A percentile compares a stretch with the other conserved stretches of the same genome.
These are phyloP conservation scores for Sebastolobus altivelis DNA, from an alignment of 2,797 vertebrate genomes.

Conservation along the genomic window DNA sequence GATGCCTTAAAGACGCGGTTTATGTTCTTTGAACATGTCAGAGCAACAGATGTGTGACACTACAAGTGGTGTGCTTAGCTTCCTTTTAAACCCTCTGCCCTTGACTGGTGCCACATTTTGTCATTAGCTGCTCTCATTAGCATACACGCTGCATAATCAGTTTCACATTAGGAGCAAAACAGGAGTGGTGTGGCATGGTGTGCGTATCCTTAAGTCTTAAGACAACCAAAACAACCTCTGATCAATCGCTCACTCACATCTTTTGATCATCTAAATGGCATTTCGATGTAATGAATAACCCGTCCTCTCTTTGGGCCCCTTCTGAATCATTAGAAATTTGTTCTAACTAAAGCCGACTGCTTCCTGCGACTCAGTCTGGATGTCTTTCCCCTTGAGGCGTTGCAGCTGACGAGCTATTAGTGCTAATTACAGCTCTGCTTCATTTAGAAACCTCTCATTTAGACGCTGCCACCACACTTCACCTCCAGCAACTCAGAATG, in stretches of 20 bases:
- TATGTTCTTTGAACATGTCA: slow-evolving; percentile 1
- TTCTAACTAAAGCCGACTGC: slow-evolving; percentile 74
- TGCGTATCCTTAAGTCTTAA: slow-evolving; percentile 21
- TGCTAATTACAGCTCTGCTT: slow-evolving; percentile 85
- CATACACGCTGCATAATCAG: slow-evolving; percentile 34
- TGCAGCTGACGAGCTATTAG: slow-evolving; percentile 81
- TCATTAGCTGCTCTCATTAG: slow-evolving; percentile 54
- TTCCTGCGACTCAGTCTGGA: slow-evolving; percentile 69
- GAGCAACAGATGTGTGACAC: slow-evolving; percentile 10
- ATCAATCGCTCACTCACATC: slow-evolving; percentile 52
- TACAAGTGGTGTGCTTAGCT: background rate
- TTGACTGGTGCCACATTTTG: slow-evolving; percentile 33
- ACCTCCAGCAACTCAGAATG: slow-evolving; percentile 75
- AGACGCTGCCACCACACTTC: slow-evolving; percentile 69
- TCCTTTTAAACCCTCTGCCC: slow-evolving; percentile 29
- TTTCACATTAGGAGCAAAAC: slow-evolving; percentile 36
- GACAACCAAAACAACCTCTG: slow-evolving; percentile 46
- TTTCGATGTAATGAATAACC: slow-evolving; percentile 73
- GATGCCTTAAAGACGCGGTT: background rate
- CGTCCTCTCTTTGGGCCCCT: slow-evolving; percentile 64
- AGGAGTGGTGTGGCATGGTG: background rate
- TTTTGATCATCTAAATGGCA: slow-evolving; percentile 70
- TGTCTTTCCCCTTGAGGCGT: slow-evolving; percentile 76
- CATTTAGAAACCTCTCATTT: slow-evolving; percentile 83
- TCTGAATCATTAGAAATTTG: slow-evolving; percentile 80